Evolutionary conservation across 2,888 invertebrate species (phyloP), one percentile per base, ranked within the genome.

Genomic region (Hydropsyche betteni): DNA sequence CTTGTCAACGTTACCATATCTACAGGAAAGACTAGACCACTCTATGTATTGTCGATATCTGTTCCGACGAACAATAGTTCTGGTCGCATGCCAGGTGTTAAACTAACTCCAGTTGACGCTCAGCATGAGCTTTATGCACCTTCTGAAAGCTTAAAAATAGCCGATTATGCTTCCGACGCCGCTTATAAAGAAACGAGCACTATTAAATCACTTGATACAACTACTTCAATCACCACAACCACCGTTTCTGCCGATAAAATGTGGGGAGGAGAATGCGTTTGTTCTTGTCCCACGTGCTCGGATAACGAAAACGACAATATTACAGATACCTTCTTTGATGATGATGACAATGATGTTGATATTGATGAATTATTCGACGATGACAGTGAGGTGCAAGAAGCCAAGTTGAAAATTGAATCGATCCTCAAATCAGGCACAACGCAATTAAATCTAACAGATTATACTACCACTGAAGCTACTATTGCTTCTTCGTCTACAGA

Each of bases 1-100:
- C 86, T 94, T 80, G 92, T 95, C 78, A 95, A 95, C 85, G 88
- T 95, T 80, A 94, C 94, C 7, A 94, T 95, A 81, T 91, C 92
- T 77, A 91, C 93, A 61, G 93, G 93, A 81, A 84, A 86, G 78
- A 87, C 89, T 81, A 90, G 90, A 82, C 91, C 91, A 69, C 88
- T 94, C 79, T 95, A 94, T 85, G 91, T 94, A 52, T 86, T 95
- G 80, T 94, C 95, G 81, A 91, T 95, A 77, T 92, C 92, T 78
- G 91, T 95, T 75, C 95, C 95, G 8, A 91, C 91, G 74, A 86
- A 89, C 80, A 88, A 87, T 51, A 86, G 88, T 81, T 81, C 83
- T 36, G 86, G 85, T 81, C 86, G 86, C 81, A 84, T 88, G 74
- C 89, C 90, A 75, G 87, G 86, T 76, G 86, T 90, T 78, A 88